phyloP scores from a whole-genome alignment of 2,888 invertebrate genomes.

The Cantharis flavilabris region DNA sequence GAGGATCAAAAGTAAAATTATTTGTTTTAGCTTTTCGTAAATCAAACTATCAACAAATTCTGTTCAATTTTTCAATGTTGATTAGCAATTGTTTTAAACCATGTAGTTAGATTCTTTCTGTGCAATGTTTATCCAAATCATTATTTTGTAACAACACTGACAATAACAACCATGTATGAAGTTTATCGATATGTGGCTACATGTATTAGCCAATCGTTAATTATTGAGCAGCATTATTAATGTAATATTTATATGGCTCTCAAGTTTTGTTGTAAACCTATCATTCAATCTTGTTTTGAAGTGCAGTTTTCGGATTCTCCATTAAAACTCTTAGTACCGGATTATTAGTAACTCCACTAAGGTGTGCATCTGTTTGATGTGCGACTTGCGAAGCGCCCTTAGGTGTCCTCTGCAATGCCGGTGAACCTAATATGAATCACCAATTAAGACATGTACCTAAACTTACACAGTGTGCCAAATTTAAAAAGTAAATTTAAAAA shows the following conservation, averaged over 20 bases:
- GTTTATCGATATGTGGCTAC: not conserved
- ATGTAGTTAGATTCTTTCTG: not conserved
- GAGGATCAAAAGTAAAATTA: not conserved
- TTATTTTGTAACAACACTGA: not conserved
- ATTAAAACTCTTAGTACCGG: constrained; percentile 47
- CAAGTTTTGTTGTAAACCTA: not conserved
- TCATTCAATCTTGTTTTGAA: constrained; percentile 5
- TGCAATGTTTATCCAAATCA: not conserved
- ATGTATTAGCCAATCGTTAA: not conserved
- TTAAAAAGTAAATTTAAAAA: not conserved
- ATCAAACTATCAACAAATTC: not conserved
- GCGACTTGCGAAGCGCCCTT: constrained; percentile 50
- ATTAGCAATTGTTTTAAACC: not conserved
- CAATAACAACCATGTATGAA: not conserved
- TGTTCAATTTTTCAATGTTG: not conserved
- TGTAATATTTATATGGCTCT: not conserved
- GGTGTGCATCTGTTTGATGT: constrained; percentile 41
- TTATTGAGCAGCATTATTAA: not conserved
- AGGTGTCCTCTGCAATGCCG: constrained; percentile 55
- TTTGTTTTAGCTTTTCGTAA: not conserved
- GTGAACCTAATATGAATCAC: constrained; percentile 56
- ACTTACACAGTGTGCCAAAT: constrained; percentile 52
- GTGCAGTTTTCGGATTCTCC: constrained; percentile 12
- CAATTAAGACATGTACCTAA: constrained; percentile 55
- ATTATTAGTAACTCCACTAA: constrained; percentile 45